Conservation (phyloP, 1,140 invertebrate genomes). For the Cydia amplana region DNA sequence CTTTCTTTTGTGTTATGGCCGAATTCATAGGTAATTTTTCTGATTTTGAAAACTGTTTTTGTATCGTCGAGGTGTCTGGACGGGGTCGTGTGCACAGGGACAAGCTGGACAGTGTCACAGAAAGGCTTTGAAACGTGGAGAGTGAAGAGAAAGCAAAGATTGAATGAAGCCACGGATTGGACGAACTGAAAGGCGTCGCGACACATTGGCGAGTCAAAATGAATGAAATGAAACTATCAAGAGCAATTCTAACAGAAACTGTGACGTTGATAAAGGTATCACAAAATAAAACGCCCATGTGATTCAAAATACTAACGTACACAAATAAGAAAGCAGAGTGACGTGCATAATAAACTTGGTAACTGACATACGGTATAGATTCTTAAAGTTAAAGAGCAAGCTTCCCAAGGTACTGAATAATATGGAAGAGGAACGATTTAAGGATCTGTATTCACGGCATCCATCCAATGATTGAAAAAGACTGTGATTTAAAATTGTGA, state of each 20-base stretch:
- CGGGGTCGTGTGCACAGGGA: constrained; percentile 64
- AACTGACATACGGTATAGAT: constrained; percentile 46
- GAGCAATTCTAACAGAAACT: constrained; percentile 76
- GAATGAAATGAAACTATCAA: constrained; percentile 77
- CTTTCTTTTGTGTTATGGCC: constrained; percentile 55
- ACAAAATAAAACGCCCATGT: constrained; percentile 79
- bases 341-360: constrained; percentile 60
- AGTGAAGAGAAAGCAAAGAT: constrained; percentile 63
- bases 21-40: constrained; percentile 49
- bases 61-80: constrained; percentile 54
- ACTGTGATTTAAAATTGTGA: neutral
- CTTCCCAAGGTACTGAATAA: constrained; percentile 46
- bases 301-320: constrained; percentile 58
- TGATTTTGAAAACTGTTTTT: constrained; percentile 49
- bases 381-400: constrained; percentile 52
- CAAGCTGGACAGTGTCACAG: constrained; percentile 69
- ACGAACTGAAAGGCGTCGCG: constrained; percentile 63
- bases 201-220: constrained; percentile 70
- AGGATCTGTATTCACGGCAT: neutral
- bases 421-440: neutral
- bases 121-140: constrained; percentile 57
- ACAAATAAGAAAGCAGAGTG: constrained; percentile 68
- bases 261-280: constrained; percentile 77
- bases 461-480: neutral
- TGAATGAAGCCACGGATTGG: constrained; percentile 62